phyloP scores from a whole-genome alignment of 2,888 invertebrate species.

The Heterodera filipjevi region DNA sequence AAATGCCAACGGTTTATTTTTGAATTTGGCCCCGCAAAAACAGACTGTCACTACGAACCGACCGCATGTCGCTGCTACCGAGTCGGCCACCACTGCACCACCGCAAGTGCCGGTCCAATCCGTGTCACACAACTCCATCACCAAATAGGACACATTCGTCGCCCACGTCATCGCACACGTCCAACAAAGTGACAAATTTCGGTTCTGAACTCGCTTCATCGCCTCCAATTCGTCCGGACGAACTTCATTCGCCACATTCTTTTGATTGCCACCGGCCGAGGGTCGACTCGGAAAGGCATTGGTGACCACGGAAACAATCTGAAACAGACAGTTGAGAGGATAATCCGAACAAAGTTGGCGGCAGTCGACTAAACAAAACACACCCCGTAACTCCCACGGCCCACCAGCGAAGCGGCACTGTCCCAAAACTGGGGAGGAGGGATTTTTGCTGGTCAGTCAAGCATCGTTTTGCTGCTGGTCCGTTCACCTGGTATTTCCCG shows the following conservation, averaged over 20 bases:
- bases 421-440: conserved; percentile 46
- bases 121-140: conserved; percentile 61
- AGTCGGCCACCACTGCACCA: conserved; percentile 49
- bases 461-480: neutral
- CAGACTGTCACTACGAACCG: conserved; percentile 25
- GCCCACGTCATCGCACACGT: conserved; percentile 53
- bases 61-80: conserved; percentile 52
- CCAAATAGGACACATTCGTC: conserved; percentile 51
- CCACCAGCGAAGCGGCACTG: conserved; percentile 51
- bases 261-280: conserved; percentile 56
- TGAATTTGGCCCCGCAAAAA: neutral
- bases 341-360: neutral
- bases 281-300: neutral
- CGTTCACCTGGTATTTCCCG: neutral
- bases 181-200: conserved; percentile 57
- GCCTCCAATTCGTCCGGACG: conserved; percentile 58
- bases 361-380: conserved; percentile 53
- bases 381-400: conserved; percentile 58
- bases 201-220: conserved; percentile 52
- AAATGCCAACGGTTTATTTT: too few relatives aligned
- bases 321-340: neutral
- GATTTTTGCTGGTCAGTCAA: neutral
- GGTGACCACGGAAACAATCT: conserved; percentile 17
- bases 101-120: conserved; percentile 58
- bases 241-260: conserved; percentile 46